These are phyloP conservation scores for Limnephilus lunatus DNA, from an alignment of 2,888 invertebrate species.

Conservation along the genomic window DNA sequence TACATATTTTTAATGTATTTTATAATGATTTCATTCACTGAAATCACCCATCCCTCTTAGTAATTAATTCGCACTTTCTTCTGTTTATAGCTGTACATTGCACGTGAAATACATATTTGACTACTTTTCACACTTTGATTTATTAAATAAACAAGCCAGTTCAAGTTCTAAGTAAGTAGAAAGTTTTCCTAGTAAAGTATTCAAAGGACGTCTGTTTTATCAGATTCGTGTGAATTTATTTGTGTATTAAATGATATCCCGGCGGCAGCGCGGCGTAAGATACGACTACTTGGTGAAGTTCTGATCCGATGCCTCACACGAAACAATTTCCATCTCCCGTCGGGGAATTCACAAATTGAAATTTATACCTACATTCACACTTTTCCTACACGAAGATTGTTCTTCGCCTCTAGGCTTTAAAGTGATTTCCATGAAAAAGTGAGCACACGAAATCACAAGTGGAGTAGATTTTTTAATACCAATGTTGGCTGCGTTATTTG, in stretches of 20 bases:
- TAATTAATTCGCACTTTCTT: background rate
- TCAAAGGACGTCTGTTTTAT: background rate
- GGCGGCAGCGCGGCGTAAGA: background rate
- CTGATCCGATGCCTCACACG: background rate
- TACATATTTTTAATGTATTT: background rate
- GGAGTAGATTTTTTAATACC: background rate
- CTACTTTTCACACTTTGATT: background rate
- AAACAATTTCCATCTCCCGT: constrained; percentile 10
- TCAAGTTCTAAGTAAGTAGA: background rate
- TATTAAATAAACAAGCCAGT: background rate
- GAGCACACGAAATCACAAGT: background rate
- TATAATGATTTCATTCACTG: background rate
- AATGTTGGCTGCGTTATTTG: background rate
- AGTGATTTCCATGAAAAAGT: background rate
- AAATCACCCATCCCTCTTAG: background rate
- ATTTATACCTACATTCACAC: constrained; percentile 27
- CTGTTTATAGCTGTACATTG: background rate
- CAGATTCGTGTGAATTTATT: background rate
- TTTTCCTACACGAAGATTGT: constrained; percentile 10
- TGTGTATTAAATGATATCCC: background rate
- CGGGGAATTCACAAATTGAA: constrained; percentile 25
- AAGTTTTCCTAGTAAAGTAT: background rate
- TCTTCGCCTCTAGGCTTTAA: background rate
- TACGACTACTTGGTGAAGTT: background rate
- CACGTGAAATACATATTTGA: background rate